phyloP scores from a whole-genome alignment of 2,888 invertebrate genomes.

The Entomobrya proxima region DNA sequence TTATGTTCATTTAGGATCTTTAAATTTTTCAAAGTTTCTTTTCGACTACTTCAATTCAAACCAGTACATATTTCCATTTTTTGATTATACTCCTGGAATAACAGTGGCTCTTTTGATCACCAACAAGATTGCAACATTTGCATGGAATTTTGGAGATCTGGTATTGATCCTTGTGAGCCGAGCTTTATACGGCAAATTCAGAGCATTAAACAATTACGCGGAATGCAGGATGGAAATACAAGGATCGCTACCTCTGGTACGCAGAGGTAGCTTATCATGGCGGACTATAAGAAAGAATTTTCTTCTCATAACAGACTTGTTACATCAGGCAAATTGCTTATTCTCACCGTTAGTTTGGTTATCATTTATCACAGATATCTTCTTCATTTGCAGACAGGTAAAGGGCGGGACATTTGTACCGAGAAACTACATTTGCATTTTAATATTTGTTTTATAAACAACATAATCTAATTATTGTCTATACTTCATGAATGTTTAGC shows the following conservation, averaged over 20 bases:
- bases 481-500: conserved; percentile 58
- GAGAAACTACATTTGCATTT: too few species aligned
- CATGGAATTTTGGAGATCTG: conserved; percentile 74
- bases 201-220: conserved; percentile 64
- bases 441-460: too few species aligned
- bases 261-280: conserved; percentile 68
- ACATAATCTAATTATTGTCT: too few species aligned
- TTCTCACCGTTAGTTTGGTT: conserved; percentile 73
- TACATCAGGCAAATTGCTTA: conserved; percentile 69
- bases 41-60: conserved; percentile 70
- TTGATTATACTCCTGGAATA: conserved; percentile 63
- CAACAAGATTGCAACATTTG: conserved; percentile 71
- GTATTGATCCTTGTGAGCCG: conserved; percentile 70
- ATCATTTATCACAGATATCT: conserved; percentile 73
- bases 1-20: background rate
- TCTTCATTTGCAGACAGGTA: conserved; percentile 75
- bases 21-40: conserved; percentile 56
- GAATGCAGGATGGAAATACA: conserved; percentile 58
- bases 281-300: conserved; percentile 62
- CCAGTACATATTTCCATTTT: conserved; percentile 65
- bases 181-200: conserved; percentile 67
- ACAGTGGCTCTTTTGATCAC: conserved; percentile 62
- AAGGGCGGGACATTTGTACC: too few species aligned
- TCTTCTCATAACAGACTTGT: conserved; percentile 57
- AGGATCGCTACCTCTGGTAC: conserved; percentile 52